These are phyloP conservation scores for Dysidea cf. avara DNA, from an alignment of 37 sponge, comb jelly and placozoan genomes.

Conservation along the genomic window DNA sequence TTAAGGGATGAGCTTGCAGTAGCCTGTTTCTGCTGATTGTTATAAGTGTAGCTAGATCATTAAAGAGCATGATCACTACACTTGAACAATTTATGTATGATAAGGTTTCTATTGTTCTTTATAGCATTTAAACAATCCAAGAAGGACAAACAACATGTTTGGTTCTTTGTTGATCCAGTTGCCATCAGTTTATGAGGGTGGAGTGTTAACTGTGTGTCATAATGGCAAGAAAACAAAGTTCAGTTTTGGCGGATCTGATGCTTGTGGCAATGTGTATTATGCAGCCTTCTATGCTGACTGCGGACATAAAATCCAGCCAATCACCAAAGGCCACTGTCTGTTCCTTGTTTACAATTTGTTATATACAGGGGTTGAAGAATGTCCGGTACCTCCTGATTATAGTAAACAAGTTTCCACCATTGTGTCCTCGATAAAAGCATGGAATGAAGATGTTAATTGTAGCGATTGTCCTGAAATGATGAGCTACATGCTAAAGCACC, in stretches of 20 bases:
- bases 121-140: too few species aligned
- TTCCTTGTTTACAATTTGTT: constrained; percentile 39
- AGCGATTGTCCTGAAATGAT: constrained; percentile 3
- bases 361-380: neutral
- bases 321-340: constrained; percentile 31
- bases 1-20: too few species aligned
- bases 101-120: too few species aligned
- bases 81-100: too few species aligned
- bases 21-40: too few species aligned
- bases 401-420: neutral
- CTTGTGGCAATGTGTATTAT: too few species aligned
- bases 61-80: too few species aligned
- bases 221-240: neutral
- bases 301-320: constrained; percentile 1
- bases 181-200: constrained; percentile 17
- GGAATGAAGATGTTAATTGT: neutral
- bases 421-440: neutral
- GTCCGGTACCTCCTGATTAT: constrained; percentile 15
- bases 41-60: too few species aligned
- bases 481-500: constrained; percentile 15
- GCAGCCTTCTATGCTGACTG: constrained; percentile 25
- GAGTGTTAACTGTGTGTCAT: constrained; percentile 3
- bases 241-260: too few species aligned
- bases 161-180: too few species aligned
- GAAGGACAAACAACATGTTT: too few species aligned